phyloP scores from a whole-genome alignment of 2,888 invertebrate genomes.

The Philereme vetulata region DNA sequence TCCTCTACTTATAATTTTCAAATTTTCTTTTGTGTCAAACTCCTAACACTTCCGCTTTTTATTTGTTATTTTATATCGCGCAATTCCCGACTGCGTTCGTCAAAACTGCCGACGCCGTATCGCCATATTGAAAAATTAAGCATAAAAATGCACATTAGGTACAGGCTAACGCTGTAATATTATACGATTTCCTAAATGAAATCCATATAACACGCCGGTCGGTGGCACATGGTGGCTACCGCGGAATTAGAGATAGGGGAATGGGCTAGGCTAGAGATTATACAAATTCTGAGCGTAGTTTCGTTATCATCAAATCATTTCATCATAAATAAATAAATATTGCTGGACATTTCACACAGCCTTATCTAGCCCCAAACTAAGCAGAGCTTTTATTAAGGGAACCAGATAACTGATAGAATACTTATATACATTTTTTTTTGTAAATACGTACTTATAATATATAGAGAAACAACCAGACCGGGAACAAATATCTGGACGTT shows the following conservation, averaged over 20 bases:
- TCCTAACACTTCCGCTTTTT: not conserved
- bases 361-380: too few species aligned
- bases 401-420: too few species aligned
- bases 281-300: constrained; percentile 1
- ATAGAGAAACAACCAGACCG: too few species aligned
- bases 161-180: constrained; percentile 68
- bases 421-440: too few species aligned
- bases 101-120: constrained; percentile 3
- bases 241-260: constrained; percentile 47
- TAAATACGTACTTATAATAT: too few species aligned
- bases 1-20: too few species aligned
- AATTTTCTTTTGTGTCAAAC: too few species aligned
- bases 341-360: too few species aligned
- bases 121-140: constrained; percentile 64
- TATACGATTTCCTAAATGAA: constrained; percentile 82
- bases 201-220: constrained; percentile 79
- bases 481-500: too few species aligned
- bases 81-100: constrained; percentile 4
- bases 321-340: too few species aligned
- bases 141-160: constrained; percentile 78
- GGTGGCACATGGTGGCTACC: constrained; percentile 66
- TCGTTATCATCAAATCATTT: too few species aligned
- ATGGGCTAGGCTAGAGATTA: constrained; percentile 18
- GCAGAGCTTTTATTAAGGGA: too few species aligned
- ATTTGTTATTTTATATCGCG: not conserved